These are phyloP conservation scores for Channallabes apus DNA, from an alignment of 2,797 vertebrate species.

Conservation along the genomic window DNA sequence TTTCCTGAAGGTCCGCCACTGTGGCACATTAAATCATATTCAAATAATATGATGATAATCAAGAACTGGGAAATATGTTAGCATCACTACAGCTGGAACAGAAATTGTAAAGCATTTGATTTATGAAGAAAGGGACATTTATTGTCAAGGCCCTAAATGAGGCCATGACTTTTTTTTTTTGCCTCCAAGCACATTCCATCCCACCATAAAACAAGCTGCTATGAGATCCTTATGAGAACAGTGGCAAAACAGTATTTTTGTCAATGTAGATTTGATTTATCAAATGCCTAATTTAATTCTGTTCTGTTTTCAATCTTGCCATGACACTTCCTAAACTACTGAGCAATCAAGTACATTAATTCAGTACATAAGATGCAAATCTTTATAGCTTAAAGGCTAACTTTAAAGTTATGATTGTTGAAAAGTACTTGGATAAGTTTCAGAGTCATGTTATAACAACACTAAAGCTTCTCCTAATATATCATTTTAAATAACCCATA, in stretches of 20 bases:
- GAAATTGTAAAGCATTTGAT: slow-evolving; percentile 9
- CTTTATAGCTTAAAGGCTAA: slow-evolving; percentile 23
- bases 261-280: slow-evolving; percentile 29
- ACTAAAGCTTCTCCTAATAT: slow-evolving; percentile 1
- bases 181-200: slow-evolving; percentile 36
- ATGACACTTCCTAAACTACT: slow-evolving; percentile 45
- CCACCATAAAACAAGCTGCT: slow-evolving; percentile 34
- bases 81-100: slow-evolving; percentile 2
- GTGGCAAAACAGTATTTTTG: slow-evolving; percentile 29
- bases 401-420: slow-evolving; percentile 17
- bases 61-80: not conserved
- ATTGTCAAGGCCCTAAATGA: slow-evolving; percentile 19
- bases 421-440: slow-evolving; percentile 24
- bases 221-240: slow-evolving; percentile 29
- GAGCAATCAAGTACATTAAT: slow-evolving; percentile 27
- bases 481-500: not conserved
- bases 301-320: slow-evolving; percentile 35
- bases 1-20: not conserved
- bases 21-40: not conserved
- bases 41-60: not conserved
- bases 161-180: slow-evolving; percentile 24
- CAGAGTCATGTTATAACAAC: slow-evolving; percentile 30
- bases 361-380: slow-evolving; percentile 30
- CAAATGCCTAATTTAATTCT: slow-evolving; percentile 1
- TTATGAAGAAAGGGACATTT: slow-evolving; percentile 45